Conservation (phyloP, 2,797 vertebrate genomes). For the Thamnophis elegans region DNA sequence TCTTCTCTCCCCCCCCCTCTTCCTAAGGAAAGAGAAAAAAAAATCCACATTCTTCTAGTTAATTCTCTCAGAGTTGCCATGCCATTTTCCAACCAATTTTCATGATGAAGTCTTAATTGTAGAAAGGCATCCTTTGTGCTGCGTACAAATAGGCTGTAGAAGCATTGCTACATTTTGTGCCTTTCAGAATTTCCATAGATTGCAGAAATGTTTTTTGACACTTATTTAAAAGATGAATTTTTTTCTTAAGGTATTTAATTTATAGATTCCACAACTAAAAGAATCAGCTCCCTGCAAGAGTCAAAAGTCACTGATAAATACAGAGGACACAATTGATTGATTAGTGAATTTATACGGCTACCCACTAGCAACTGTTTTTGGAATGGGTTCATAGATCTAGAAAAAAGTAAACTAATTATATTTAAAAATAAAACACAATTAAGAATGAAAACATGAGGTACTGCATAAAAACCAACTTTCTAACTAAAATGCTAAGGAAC, state of each 20-base stretch:
- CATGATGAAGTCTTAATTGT: not conserved
- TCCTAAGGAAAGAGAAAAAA: not conserved
- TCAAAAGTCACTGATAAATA: not conserved
- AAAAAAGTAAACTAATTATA: not conserved
- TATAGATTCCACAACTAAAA: not conserved
- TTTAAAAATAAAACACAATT: not conserved
- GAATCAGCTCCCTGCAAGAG: not conserved
- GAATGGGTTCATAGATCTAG: not conserved
- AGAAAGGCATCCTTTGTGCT: not conserved
- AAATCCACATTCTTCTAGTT: not conserved
- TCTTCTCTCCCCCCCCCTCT: not conserved
- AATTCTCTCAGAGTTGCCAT: not conserved
- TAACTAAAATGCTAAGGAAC: not conserved
- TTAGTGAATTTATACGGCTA: not conserved
- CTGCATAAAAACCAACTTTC: not conserved
- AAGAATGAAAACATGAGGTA: not conserved
- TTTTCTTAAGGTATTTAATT: not conserved
- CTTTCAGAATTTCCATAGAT: conserved; percentile 1
- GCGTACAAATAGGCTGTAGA: not conserved
- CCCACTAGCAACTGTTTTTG: not conserved
- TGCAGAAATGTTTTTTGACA: not conserved
- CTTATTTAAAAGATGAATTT: not conserved
- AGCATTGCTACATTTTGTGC: not conserved
- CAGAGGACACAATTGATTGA: not conserved
- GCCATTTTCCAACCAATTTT: not conserved